Evolutionary conservation across 1,140 invertebrate genomes (phyloP).

Genomic region (Trypoxylus dichotomus): DNA sequence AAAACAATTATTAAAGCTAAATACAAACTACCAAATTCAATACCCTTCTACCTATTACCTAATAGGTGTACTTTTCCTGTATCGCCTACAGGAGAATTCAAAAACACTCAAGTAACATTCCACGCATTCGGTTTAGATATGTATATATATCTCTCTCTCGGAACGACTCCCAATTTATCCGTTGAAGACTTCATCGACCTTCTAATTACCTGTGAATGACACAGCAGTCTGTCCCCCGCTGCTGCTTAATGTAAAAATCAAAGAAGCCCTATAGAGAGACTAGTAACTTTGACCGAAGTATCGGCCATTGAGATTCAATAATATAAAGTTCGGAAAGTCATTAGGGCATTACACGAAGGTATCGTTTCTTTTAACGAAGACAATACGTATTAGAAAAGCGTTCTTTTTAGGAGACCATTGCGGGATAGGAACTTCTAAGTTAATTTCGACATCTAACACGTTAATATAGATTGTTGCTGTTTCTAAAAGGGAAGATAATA

Average conservation of each 20-base stretch:
- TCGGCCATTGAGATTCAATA: background rate
- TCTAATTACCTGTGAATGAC: conserved; percentile 2
- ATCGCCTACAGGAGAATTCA: no score
- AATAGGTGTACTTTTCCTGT: no score
- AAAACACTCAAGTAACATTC: no score
- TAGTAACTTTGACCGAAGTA: background rate
- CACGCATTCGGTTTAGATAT: no score
- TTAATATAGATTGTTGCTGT: no score
- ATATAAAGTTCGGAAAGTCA: background rate
- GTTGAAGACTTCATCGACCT: background rate
- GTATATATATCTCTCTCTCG: background rate
- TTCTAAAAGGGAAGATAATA: no score
- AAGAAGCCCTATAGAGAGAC: conserved; percentile 1
- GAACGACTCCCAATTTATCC: background rate
- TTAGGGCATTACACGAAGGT: background rate
- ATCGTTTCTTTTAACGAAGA: background rate
- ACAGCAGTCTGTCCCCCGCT: background rate
- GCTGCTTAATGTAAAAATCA: background rate
- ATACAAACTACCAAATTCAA: no score
- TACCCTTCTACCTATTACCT: no score
- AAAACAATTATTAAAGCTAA: no score
- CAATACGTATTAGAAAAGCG: background rate
- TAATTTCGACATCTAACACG: no score
- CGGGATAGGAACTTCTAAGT: no score
- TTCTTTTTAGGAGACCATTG: no score